A percentile compares a stretch with the other conserved stretches of the same genome.
Conservation (phyloP, 2,888 invertebrate genomes). For the Syrista parreyssii region DNA sequence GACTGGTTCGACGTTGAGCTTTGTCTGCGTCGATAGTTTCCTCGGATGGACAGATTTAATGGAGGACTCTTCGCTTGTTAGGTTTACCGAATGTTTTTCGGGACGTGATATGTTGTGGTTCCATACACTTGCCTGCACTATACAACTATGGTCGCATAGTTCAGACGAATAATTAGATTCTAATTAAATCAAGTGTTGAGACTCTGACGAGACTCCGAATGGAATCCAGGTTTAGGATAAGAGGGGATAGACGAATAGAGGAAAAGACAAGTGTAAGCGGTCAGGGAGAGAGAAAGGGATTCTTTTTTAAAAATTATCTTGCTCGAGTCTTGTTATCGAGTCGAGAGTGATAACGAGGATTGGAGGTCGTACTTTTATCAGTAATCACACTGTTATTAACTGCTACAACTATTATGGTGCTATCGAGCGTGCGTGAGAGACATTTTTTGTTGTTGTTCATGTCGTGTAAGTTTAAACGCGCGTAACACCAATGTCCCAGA, state of each 20-base stretch:
- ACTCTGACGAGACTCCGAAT: neutral
- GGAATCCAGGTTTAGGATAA: neutral
- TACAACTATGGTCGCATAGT: neutral
- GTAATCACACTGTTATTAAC: neutral
- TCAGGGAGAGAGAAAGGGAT: no score
- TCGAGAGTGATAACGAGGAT: neutral
- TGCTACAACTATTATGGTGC: constrained; percentile 18
- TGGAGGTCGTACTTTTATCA: neutral
- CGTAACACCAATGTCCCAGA: neutral
- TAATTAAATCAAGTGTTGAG: neutral
- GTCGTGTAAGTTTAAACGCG: constrained; percentile 7
- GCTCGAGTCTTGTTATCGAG: neutral
- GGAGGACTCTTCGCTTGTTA: neutral
- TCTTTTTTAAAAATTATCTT: neutral
- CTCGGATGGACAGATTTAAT: neutral
- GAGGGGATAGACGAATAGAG: neutral
- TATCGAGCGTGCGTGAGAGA: constrained; percentile 20
- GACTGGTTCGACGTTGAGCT: neutral
- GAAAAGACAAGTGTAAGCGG: neutral
- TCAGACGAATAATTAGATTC: neutral
- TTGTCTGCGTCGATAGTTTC: neutral
- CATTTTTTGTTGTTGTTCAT: constrained; percentile 14
- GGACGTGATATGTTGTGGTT: neutral
- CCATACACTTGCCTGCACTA: neutral
- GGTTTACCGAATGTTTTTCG: neutral